Percentiles rank a stretch among this genome's conserved stretches.
phyloP scores from a whole-genome alignment of 2,797 vertebrate species.

The Malacoctenus gilli region DNA sequence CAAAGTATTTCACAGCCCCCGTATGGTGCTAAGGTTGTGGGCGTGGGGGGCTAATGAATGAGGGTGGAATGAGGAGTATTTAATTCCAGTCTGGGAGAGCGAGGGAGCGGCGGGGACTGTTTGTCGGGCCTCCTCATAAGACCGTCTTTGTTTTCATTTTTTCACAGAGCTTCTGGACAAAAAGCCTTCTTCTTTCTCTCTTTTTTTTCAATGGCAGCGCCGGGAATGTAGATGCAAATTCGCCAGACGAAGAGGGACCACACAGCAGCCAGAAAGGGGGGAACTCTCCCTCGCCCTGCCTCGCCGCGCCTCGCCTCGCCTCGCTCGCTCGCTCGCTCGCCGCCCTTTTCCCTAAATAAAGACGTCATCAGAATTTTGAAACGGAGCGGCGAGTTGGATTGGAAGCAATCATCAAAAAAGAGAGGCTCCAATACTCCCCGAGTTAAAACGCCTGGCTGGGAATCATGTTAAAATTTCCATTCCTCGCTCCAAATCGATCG shows the following conservation, averaged over 20 bases:
- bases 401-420: conserved; percentile 63
- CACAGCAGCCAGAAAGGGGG: conserved; percentile 37
- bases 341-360: conserved; percentile 32
- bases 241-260: conserved; percentile 46
- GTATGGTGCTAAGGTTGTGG: conserved; percentile 42
- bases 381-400: conserved; percentile 37
- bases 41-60: conserved; percentile 68
- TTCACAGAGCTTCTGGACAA: conserved; percentile 61
- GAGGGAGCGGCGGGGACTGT: conserved; percentile 42
- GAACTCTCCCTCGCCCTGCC: background rate
- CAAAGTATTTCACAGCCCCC: conserved; percentile 42
- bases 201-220: conserved; percentile 16
- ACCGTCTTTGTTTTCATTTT: conserved; percentile 72
- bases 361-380: conserved; percentile 59
- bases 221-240: conserved; percentile 72
- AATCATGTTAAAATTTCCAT: conserved; percentile 73
- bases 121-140: conserved; percentile 65
- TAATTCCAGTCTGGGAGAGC: conserved; percentile 69
- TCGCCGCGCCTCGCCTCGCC: too few species aligned
- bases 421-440: conserved; percentile 41
- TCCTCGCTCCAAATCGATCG: conserved; percentile 72
- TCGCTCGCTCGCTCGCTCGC: conserved; percentile 15
- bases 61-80: conserved; percentile 70
- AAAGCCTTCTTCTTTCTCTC: conserved; percentile 21
- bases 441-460: conserved; percentile 65